Evolutionary conservation across 2,113 vertebrate genomes (phyloP).

Genomic region (Scatophagus argus): DNA sequence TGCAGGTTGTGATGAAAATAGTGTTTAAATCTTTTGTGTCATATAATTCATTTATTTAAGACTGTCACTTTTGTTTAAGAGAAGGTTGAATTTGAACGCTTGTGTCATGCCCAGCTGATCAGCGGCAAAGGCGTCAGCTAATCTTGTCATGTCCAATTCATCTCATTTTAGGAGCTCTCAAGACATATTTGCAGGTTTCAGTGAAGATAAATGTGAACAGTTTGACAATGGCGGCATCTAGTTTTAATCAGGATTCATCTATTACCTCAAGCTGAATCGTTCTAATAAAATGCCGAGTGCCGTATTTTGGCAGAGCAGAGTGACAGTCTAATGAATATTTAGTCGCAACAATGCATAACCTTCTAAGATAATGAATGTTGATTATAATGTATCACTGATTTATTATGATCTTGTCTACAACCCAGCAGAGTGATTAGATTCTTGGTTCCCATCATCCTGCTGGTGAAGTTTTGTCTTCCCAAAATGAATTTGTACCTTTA

Average conservation of each 20-base stretch:
- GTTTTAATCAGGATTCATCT: constrained; percentile 83
- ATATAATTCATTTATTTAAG: constrained; percentile 79
- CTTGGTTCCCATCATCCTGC: not conserved
- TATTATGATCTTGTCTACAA: not conserved
- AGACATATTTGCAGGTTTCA: constrained; percentile 76
- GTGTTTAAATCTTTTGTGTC: constrained; percentile 74
- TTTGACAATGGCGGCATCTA: constrained; percentile 64
- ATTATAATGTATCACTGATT: constrained; percentile 12
- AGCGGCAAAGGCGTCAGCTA: constrained; percentile 73
- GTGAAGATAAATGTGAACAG: constrained; percentile 77
- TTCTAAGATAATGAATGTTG: constrained; percentile 33
- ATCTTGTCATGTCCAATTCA: constrained; percentile 82
- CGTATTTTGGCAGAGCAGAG: constrained; percentile 69
- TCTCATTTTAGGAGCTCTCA: constrained; percentile 76
- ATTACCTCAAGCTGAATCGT: constrained; percentile 76
- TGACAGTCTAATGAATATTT: constrained; percentile 51
- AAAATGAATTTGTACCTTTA: not conserved
- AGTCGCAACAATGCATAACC: not conserved
- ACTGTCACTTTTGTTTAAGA: constrained; percentile 81
- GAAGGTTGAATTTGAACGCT: constrained; percentile 81
- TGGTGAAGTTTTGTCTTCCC: not conserved
- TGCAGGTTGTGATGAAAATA: constrained; percentile 34
- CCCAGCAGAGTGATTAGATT: not conserved
- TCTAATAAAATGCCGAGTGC: constrained; percentile 72
- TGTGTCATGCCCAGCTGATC: constrained; percentile 79